Conservation (phyloP, 92 coral and sea anemone genomes). For the Umimayanthus kanabou region DNA sequence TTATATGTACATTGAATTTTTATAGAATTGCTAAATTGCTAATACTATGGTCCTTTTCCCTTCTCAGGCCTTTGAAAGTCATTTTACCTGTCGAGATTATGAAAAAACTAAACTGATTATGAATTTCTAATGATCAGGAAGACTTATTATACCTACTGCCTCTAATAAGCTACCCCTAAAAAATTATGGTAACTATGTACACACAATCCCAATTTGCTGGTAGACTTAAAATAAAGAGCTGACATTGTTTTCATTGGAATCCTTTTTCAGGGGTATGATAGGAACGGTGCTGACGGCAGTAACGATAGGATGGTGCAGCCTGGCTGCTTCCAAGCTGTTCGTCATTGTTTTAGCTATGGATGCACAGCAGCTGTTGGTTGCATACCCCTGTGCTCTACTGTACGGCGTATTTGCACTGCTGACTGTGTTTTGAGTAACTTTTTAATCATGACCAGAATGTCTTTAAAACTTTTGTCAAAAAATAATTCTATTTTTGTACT, state of each 20-base stretch:
- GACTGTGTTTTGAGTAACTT: constrained; percentile 67
- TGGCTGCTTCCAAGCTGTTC: constrained; percentile 87
- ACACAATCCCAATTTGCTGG: too few relatives aligned
- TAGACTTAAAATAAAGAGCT: background rate
- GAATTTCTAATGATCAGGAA: too few relatives aligned
- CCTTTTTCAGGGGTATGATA: constrained; percentile 70
- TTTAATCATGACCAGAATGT: background rate
- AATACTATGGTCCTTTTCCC: too few relatives aligned
- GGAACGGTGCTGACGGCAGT: constrained; percentile 84
- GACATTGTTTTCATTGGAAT: background rate
- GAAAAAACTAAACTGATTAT: too few relatives aligned
- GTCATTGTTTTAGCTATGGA: constrained; percentile 91
- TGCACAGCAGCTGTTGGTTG: constrained; percentile 82
- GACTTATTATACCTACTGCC: too few relatives aligned
- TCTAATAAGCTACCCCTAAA: too few relatives aligned
- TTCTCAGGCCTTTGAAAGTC: too few relatives aligned
- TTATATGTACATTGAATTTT: too few relatives aligned
- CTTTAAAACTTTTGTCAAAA: background rate
- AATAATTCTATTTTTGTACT: constrained; percentile 2
- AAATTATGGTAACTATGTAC: too few relatives aligned
- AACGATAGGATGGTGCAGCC: constrained; percentile 88
- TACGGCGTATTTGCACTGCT: constrained; percentile 88
- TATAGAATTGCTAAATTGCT: too few relatives aligned
- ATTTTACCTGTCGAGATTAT: too few relatives aligned
- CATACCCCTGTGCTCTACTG: constrained; percentile 88